Base-by-base conservation (phyloP, 2,113 vertebrate genomes). In the Otolemur garnettii region DNA sequence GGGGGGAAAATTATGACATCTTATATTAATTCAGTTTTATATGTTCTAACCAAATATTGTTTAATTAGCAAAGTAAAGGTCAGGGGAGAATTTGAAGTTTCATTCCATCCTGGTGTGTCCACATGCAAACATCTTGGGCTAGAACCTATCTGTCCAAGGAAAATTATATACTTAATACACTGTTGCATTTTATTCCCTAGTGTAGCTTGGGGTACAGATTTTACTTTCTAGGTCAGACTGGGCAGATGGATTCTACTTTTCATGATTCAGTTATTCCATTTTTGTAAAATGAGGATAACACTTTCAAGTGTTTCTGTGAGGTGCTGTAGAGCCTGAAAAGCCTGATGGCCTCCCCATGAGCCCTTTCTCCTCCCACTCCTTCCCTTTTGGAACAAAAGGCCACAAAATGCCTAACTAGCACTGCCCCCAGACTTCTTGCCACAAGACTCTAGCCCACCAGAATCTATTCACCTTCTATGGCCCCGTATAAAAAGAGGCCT, bases 31-130 rank as follows among this genome's bases (percentile, higher is more conserved):
- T 79, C 66, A 53, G 33, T 72, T 78, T 90, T 92, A 64, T 66
- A 72, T 84, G 42, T 75, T 93, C 66, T 89, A 66, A 60, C 92
- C 55, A 71, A 93, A 84, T 68, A 82, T 50, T 91, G 59, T 75
- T 85, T 90, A 90, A 38, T 74, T 83, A 75, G 53, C 33, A 71
- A 95, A 74, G 89, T 30, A 69, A 80, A 91, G 33, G 19, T 24
- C 21, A 30, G 78, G 69, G 38, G 59, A 75, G 53, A 62, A 50
- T 71, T 69, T 77, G 33, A 88, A 81, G 22, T 77, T 91, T 96
- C 78, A 59, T 74, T 50, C 4, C 7, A 59, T 64, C 21, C 35
- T 78, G 42, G 7, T 59, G 33, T 95, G n/a, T 50, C 18, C 11
- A 86, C 21, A 75, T 24, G 75, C 53, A 84, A 50, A n/a, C 42